Evolutionary conservation across 1,140 invertebrate genomes (phyloP).

Genomic region (Hetaerina americana): DNA sequence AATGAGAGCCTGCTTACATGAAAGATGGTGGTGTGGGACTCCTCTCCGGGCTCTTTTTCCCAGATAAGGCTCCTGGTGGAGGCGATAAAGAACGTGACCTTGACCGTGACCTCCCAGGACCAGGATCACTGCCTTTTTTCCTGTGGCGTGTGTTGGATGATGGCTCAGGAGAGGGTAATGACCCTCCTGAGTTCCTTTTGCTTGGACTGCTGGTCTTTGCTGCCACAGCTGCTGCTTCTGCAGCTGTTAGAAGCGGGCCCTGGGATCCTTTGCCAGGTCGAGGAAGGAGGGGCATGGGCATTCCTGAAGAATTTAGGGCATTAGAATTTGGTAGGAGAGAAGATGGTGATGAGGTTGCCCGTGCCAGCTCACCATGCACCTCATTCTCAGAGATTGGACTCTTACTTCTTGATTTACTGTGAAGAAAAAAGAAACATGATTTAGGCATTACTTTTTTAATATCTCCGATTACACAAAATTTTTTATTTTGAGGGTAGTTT

Average conservation of each 20-base stretch:
- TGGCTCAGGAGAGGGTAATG: not conserved
- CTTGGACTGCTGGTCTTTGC: not conserved
- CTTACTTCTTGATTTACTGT: constrained; percentile 18
- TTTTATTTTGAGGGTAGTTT: too few relatives aligned
- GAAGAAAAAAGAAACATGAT: constrained; percentile 5
- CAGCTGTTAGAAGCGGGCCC: not conserved
- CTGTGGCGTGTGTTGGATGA: not conserved
- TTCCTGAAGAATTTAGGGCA: not conserved
- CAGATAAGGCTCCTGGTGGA: not conserved
- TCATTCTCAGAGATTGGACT: not conserved
- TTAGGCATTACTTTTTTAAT: too few relatives aligned
- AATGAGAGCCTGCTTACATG: too few relatives aligned
- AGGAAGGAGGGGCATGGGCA: not conserved
- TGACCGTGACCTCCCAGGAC: constrained; percentile 11
- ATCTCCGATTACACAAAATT: too few relatives aligned
- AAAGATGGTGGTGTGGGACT: constrained; percentile 72
- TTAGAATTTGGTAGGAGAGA: not conserved
- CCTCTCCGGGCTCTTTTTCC: constrained; percentile 30
- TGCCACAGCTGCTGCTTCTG: not conserved
- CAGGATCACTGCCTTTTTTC: not conserved
- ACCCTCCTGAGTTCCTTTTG: not conserved
- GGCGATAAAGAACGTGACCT: constrained; percentile 19
- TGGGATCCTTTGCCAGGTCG: not conserved
- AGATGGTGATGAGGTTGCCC: not conserved
- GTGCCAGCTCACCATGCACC: not conserved